Percentiles rank a stretch among this genome's conserved stretches.
Conservation (phyloP, 2,113 vertebrate genomes). For the Cacatua alba region DNA sequence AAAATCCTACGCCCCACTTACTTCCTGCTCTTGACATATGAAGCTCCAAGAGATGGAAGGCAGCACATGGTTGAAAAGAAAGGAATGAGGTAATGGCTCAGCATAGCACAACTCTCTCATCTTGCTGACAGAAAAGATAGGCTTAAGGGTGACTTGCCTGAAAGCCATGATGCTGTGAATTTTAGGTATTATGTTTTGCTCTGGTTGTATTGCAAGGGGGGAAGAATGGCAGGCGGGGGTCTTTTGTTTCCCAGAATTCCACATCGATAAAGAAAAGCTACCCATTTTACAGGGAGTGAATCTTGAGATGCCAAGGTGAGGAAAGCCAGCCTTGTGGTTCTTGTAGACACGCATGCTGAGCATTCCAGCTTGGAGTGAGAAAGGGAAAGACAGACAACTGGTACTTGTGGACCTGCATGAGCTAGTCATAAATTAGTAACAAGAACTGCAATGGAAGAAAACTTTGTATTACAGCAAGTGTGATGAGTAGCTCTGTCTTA, state of each 20-base stretch:
- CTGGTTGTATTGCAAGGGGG: neutral
- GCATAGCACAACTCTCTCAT: neutral
- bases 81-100: slow-evolving; percentile 12
- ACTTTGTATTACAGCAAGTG: neutral
- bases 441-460: neutral
- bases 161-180: neutral
- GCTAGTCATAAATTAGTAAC: neutral
- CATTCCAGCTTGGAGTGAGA: neutral
- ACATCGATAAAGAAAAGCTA: neutral
- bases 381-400: neutral
- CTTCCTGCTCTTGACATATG: slow-evolving; percentile 56
- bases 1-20: slow-evolving; percentile 25
- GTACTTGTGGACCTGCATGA: neutral
- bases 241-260: neutral
- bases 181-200: neutral
- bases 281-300: neutral
- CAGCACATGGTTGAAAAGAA: slow-evolving; percentile 23
- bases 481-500: neutral
- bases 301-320: neutral
- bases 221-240: neutral
- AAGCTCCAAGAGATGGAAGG: slow-evolving; percentile 13
- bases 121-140: neutral
- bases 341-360: neutral
- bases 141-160: neutral
- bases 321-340: neutral